phyloP scores from a whole-genome alignment of 2,113 vertebrate genomes.

The Apus apus region DNA sequence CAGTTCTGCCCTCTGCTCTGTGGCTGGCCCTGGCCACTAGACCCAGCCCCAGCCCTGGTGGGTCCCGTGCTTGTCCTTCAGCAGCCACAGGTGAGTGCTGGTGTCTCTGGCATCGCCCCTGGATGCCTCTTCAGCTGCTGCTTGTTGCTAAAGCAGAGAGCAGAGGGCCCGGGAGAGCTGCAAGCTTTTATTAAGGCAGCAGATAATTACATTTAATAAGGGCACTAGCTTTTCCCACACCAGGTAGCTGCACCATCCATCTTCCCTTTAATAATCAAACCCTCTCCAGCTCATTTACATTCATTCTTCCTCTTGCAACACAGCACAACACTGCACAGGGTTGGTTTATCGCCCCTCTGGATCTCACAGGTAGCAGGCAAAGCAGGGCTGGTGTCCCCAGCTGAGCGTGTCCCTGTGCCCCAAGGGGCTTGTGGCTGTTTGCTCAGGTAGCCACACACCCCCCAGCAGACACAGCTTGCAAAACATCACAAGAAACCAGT shows the following conservation, averaged over 20 bases:
- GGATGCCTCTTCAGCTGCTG: too few relatives aligned
- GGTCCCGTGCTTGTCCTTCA: too few relatives aligned
- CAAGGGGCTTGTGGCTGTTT: too few relatives aligned
- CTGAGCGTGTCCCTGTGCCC: too few relatives aligned
- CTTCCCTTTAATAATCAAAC: constrained; percentile 54
- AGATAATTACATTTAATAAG: constrained; percentile 68
- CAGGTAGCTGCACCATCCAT: constrained; percentile 52
- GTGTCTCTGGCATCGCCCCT: too few relatives aligned
- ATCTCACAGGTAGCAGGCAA: neutral
- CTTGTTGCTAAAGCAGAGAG: neutral
- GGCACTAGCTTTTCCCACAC: constrained; percentile 56
- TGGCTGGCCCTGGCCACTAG: too few relatives aligned
- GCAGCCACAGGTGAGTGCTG: too few relatives aligned
- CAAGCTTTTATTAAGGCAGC: constrained; percentile 40
- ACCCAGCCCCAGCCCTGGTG: too few relatives aligned
- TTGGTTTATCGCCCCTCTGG: neutral
- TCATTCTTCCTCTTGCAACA: constrained; percentile 3
- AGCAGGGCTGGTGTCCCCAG: too few relatives aligned
- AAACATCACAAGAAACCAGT: fast-evolving
- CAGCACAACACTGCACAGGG: neutral
- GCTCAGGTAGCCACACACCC: neutral
- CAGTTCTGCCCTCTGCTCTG: too few relatives aligned
- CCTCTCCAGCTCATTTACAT: constrained; percentile 36
- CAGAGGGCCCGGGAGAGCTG: neutral
- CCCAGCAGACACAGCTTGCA: fast-evolving